phyloP scores from a whole-genome alignment of 1,140 invertebrate genomes.

The Drosophila santomea region DNA sequence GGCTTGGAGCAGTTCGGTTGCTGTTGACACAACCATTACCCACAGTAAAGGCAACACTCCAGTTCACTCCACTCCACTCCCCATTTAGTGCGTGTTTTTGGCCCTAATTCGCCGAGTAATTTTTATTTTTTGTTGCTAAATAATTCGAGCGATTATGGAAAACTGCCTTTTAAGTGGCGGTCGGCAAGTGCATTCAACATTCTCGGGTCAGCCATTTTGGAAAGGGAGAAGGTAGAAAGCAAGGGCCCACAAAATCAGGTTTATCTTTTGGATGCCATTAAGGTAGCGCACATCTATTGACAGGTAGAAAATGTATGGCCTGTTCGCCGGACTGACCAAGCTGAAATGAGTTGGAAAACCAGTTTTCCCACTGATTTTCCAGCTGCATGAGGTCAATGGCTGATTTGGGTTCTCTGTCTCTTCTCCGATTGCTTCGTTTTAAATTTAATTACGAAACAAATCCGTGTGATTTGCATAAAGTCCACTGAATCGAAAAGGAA shows the following conservation, averaged over 20 bases:
- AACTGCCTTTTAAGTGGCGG: constrained; percentile 43
- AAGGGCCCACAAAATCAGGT: constrained; percentile 52
- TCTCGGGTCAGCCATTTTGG: constrained; percentile 34
- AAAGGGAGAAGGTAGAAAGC: constrained; percentile 7
- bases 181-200: constrained; percentile 20
- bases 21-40: constrained; percentile 74
- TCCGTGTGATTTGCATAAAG: constrained; percentile 67
- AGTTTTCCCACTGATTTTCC: constrained; percentile 54
- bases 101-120: constrained; percentile 50
- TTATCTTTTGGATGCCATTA: constrained; percentile 77
- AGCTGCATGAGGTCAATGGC: constrained; percentile 77
- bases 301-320: constrained; percentile 83
- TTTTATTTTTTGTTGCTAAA: constrained; percentile 40
- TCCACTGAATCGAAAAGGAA: no score
- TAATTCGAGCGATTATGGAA: constrained; percentile 44
- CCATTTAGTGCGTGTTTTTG: constrained; percentile 67
- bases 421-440: constrained; percentile 17
- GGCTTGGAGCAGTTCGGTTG: constrained; percentile 20
- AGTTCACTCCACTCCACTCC: constrained; percentile 6
- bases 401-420: constrained; percentile 52
- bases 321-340: constrained; percentile 44
- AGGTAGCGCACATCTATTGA: constrained; percentile 80
- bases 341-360: constrained; percentile 58
- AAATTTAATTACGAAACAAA: constrained; percentile 70
- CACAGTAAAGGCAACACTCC: constrained; percentile 1